phyloP scores from a whole-genome alignment of 2,113 vertebrate species.

The Rhinoderma darwinii region DNA sequence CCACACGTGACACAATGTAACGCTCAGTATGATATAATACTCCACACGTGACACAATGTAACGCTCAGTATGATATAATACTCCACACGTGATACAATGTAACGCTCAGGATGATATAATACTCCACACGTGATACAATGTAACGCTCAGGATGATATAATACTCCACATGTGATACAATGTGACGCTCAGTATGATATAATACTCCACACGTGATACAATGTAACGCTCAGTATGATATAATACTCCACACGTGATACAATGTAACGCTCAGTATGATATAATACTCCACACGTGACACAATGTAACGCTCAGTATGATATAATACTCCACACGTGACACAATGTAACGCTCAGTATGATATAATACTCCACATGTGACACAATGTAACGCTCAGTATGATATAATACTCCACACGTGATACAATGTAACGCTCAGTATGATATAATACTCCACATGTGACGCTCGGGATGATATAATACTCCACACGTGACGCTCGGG shows the following conservation, averaged over 20 bases:
- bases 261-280: neutral
- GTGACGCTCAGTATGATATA: neutral
- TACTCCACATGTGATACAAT: neutral
- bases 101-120: neutral
- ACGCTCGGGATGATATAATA: too few species aligned
- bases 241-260: neutral
- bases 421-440: too few species aligned
- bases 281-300: neutral
- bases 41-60: neutral
- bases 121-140: neutral
- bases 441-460: too few species aligned
- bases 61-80: neutral
- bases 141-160: neutral
- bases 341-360: too few species aligned
- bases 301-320: neutral
- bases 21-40: neutral
- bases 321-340: too few species aligned
- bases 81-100: neutral
- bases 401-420: too few species aligned
- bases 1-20: too few species aligned
- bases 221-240: neutral
- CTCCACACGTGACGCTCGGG: too few species aligned
- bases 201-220: neutral
- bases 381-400: too few species aligned
- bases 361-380: too few species aligned